Conservation (phyloP, 64 coral and sea anemone species). For the Dendrophyllia cribrosa region DNA sequence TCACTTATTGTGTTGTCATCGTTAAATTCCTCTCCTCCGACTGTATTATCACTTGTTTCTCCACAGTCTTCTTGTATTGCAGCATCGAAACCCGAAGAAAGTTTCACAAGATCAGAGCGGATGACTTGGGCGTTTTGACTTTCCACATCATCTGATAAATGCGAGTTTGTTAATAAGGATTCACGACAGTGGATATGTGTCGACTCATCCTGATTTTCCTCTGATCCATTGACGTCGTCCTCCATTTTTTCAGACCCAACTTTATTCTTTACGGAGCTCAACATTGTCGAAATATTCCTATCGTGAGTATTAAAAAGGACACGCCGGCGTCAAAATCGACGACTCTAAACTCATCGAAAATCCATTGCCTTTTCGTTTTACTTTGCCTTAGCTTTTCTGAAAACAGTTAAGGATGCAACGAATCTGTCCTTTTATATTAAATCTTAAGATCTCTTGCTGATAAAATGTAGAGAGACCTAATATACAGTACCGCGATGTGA, state of each 20-base stretch:
- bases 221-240: conserved; percentile 1
- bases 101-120: not conserved
- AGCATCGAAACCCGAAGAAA: not conserved
- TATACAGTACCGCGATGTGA: not conserved
- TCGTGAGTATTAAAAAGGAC: not conserved
- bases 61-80: not conserved
- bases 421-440: not conserved
- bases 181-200: not conserved
- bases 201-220: conserved; percentile 1
- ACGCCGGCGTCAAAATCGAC: not conserved
- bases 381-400: not conserved
- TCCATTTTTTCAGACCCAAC: conserved; percentile 5
- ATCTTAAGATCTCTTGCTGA: not conserved
- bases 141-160: not conserved
- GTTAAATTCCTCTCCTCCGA: not conserved
- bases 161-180: not conserved
- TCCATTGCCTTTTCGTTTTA: not conserved
- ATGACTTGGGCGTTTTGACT: not conserved
- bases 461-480: not conserved
- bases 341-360: not conserved
- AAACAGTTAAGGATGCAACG: not conserved
- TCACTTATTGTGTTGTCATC: not conserved
- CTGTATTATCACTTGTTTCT: not conserved
- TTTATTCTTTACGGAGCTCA: conserved; percentile 28
- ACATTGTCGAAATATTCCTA: conserved; percentile 34